Evolutionary conservation across 1,140 invertebrate genomes (phyloP), one percentile per base, ranked within the genome.

Genomic region (Scaptomyza graminum): DNA sequence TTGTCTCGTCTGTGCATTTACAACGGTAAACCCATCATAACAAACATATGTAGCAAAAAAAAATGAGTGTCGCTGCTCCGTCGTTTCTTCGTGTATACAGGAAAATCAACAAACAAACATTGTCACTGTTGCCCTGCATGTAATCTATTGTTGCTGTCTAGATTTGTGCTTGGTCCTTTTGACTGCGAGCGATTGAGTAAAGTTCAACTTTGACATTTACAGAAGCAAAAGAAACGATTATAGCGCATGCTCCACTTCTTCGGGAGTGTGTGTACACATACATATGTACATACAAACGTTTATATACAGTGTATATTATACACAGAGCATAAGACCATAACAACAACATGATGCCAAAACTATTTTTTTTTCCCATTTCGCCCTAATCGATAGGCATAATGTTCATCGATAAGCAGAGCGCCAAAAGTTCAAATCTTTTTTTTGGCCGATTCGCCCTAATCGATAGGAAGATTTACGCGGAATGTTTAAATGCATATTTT

Each of bases 151-250:
- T 34, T 34, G 7, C 9, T 8, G 31, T 34, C 31, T 34, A 34
- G 31, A 1, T 7, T 34, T 34, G 8, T 34, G 8, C 0, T 7
- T 34, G 31, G 31, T 22, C 31, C 9, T 9, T 34, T 34, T 7
- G 31, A 12, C 15, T 52, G 28, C 59, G 41, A 47, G 37, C 56
- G 47, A 67, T 56, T 49, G 37, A 39, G 12, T 70, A 41, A 56
- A 79, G 75, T 83, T 82, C 70, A 82, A 82, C 79, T 82, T 82
- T 82, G 79, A 71, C 79, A 83, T 82, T 82, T 79, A 61, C 16
- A 79, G 63, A 43, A 44, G 28, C 37, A 57, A 64, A 57, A 28
- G n/a, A 54, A 64, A 8, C 37, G n/a, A n/a, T 41, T 46, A 65
- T 71, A 54, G 68, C 68, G 68, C 68, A 71, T 71, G 68, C 68